Percentiles rank a stretch among this genome's conserved stretches.
Conservation (phyloP, 2,113 vertebrate species). For the Otis tarda region DNA sequence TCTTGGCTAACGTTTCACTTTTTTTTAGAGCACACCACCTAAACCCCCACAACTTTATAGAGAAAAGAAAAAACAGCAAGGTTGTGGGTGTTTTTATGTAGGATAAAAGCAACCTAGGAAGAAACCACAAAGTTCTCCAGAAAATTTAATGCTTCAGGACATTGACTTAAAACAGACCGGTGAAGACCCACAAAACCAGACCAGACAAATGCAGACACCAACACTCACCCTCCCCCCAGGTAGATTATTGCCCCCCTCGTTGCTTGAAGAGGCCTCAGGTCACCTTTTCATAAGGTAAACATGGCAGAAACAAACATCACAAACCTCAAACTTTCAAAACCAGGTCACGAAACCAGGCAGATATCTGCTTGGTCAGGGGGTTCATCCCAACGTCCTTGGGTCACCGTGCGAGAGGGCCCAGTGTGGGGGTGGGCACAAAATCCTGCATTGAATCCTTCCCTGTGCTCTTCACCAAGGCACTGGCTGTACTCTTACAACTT, state of each 20-base stretch:
- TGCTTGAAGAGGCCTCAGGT: neutral
- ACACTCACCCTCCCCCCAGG: fast-evolving
- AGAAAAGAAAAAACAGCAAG: neutral
- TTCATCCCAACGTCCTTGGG: fast-evolving
- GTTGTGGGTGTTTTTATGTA: neutral
- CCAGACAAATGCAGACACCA: fast-evolving
- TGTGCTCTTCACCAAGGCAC: neutral
- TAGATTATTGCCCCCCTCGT: neutral
- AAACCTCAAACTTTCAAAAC: neutral
- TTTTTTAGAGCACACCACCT: neutral
- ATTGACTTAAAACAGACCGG: neutral
- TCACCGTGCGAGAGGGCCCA: fast-evolving
- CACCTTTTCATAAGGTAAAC: fast-evolving
- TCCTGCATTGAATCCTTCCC: neutral
- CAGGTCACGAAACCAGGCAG: fast-evolving
- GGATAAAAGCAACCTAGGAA: neutral
- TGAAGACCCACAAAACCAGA: neutral
- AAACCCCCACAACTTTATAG: fast-evolving
- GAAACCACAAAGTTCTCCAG: neutral
- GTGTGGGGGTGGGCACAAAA: fast-evolving
- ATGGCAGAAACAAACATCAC: neutral
- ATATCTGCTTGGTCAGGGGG: fast-evolving
- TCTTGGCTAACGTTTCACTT: neutral
- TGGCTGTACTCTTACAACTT: neutral
- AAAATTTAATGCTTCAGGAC: neutral